phyloP scores from a whole-genome alignment of 2,888 invertebrate species.

The Lasioglossum pauxillum region DNA sequence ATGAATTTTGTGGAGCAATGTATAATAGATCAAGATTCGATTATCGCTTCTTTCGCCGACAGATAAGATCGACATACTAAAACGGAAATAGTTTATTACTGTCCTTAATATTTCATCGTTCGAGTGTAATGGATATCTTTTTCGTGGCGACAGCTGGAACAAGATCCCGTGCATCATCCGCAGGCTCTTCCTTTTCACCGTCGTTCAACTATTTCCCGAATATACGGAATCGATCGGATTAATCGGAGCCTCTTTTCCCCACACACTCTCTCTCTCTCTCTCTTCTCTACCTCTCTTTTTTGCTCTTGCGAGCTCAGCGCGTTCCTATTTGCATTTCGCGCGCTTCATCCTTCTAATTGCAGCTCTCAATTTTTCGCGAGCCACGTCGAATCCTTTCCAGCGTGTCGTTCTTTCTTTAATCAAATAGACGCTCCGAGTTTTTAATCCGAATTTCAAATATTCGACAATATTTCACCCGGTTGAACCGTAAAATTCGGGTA shows the following conservation, averaged over 20 bases:
- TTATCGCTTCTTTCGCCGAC: neutral
- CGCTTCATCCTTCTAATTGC: constrained; percentile 57
- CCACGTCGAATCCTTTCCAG: neutral
- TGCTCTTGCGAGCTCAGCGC: neutral
- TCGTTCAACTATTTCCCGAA: neutral
- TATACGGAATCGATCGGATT: constrained; percentile 35
- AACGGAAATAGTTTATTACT: neutral
- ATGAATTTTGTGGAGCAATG: too few species aligned
- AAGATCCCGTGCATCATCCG: neutral
- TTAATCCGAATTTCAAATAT: constrained; percentile 41
- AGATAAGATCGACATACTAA: neutral
- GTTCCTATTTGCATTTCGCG: constrained; percentile 55
- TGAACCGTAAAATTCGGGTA: constrained; percentile 46
- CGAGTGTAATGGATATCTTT: neutral
- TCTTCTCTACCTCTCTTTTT: neutral
- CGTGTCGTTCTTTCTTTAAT: constrained; percentile 17
- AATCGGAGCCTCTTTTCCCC: constrained; percentile 9
- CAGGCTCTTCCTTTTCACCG: neutral
- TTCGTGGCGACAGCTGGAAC: neutral
- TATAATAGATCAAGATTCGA: neutral
- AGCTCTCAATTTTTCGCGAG: constrained; percentile 32
- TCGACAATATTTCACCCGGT: constrained; percentile 25
- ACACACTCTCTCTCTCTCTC: neutral
- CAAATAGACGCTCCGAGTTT: constrained; percentile 38
- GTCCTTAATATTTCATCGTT: neutral